Evolutionary conservation across 2,113 vertebrate genomes (phyloP).

Genomic region (Andinoacara biseriatus): DNA sequence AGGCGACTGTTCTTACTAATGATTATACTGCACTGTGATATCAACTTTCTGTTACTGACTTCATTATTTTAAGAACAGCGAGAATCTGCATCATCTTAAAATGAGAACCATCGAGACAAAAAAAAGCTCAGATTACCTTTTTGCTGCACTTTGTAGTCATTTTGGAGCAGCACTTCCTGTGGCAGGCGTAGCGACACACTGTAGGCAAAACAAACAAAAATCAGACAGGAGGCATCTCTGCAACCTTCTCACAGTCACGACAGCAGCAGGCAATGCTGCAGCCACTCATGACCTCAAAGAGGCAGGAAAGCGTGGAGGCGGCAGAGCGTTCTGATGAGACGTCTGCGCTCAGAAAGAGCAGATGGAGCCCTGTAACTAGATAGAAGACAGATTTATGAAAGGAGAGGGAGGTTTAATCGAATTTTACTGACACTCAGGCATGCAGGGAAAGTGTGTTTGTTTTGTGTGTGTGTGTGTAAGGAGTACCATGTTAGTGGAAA

Average conservation of each 20-base stretch:
- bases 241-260: neutral
- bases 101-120: neutral
- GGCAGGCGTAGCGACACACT: slow-evolving; percentile 97
- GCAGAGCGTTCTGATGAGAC: neutral
- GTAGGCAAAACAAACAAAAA: slow-evolving; percentile 28
- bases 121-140: slow-evolving; percentile 83
- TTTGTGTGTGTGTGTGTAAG: slow-evolving; percentile 4
- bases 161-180: slow-evolving; percentile 96
- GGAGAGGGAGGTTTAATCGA: slow-evolving; percentile 31
- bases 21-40: neutral
- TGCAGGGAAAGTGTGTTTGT: slow-evolving; percentile 18
- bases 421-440: slow-evolving; percentile 36
- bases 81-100: neutral
- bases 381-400: slow-evolving; percentile 50
- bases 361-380: slow-evolving; percentile 41
- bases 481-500: slow-evolving; percentile 40
- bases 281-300: neutral
- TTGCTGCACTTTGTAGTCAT: slow-evolving; percentile 92
- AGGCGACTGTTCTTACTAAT: neutral
- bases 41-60: neutral
- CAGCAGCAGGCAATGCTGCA: neutral
- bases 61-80: neutral
- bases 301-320: neutral
- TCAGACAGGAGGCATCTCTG: slow-evolving; percentile 14
- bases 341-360: slow-evolving; percentile 12